phyloP scores from a whole-genome alignment of 2,113 vertebrate species.

The Copsychus sechellarum region DNA sequence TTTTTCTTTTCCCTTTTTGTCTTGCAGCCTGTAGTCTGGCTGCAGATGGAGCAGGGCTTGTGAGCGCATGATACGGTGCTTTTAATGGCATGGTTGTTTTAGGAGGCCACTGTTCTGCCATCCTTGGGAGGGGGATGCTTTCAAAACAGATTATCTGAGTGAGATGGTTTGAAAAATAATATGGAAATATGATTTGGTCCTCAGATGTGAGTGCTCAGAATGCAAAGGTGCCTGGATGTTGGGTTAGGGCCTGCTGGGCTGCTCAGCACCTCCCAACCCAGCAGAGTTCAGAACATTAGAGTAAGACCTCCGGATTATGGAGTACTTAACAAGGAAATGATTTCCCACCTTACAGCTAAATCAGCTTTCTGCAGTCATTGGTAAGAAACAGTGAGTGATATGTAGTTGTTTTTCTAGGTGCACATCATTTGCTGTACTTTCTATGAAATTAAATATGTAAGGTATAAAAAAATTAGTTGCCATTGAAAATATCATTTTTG shows the following conservation, averaged over 20 bases:
- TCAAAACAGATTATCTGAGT: neutral
- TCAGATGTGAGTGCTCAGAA: neutral
- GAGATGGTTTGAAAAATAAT: neutral
- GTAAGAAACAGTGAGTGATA: neutral
- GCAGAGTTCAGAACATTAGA: neutral
- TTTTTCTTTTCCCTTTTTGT: neutral
- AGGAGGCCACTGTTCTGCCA: neutral
- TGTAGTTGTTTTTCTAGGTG: neutral
- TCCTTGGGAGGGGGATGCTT: neutral
- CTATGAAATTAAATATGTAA: neutral
- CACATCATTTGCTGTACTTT: neutral
- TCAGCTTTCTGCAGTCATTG: neutral
- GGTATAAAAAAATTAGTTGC: neutral
- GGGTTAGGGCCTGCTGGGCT: neutral
- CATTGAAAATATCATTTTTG: neutral
- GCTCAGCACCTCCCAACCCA: neutral
- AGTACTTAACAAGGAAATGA: neutral
- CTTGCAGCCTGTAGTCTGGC: neutral
- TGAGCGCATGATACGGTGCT: fast-evolving
- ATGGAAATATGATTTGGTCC: neutral
- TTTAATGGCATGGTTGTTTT: neutral
- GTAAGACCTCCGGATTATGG: neutral
- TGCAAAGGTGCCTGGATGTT: neutral
- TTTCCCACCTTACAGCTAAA: neutral
- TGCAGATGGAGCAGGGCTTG: neutral